Base-by-base conservation (phyloP, 1,140 invertebrate genomes). In the Cepaea nemoralis region DNA sequence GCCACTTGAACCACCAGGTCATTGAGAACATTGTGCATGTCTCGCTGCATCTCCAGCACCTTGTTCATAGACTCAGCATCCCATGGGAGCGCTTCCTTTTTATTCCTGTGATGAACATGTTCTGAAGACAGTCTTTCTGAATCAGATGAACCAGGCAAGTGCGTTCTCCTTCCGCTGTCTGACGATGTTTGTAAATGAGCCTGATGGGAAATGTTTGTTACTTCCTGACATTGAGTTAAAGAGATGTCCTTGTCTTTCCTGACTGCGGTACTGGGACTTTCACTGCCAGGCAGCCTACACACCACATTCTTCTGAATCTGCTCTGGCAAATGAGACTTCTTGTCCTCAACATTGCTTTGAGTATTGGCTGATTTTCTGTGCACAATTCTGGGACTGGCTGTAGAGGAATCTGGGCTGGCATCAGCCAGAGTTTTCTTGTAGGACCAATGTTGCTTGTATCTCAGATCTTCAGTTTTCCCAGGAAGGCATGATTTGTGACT, bases 11-110 rank as follows among this genome's bases (percentile, higher is more conserved):
- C 16, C 45, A 80, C 31, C 27, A 80, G 31, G 31, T 80, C 78
- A 14, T 50, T 24, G 5, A 80, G 33, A 22, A 63, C 2, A 31
- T 42, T 19, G 16, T 80, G 67, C 40, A 80, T 80, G n/a, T 80
- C 67, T 1, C 73, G 67, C 35, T 80, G 78, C 67, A 42, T 80
- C 37, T 80, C 31, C 8, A 69, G 16, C n/a, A 80, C 27, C 37
- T 59, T 71, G 48, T 27, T 35, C 45, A 80, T 19, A 35, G 48
- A 42, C 27, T 67, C 24, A 19, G 31, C 37, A 24, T 79, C 77
- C 16, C 24, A 24, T 1, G 59, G 12, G 19, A 79, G n/a, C 3
- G 27, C 22, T 24, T 48, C 40, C 31, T 22, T 12, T 45, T 31
- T 42, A 31, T 12, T 39, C 22, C 69, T 37, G 16, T 27, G n/a